Evolutionary conservation across 2,797 vertebrate species (phyloP), one percentile per base, ranked within the genome.

Genomic region (Galago senegalensis): DNA sequence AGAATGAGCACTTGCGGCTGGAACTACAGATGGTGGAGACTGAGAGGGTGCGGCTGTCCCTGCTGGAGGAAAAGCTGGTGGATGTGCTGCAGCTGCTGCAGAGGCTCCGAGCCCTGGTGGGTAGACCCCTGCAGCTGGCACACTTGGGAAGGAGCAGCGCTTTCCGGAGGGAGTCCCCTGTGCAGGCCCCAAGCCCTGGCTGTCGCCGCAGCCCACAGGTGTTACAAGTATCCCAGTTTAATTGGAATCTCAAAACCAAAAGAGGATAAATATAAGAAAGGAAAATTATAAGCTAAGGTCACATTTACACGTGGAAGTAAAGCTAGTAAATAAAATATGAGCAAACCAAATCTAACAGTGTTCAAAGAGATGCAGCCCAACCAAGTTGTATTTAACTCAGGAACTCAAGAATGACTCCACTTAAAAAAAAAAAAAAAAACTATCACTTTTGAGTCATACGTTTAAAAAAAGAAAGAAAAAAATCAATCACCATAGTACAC

Each of bases 21-120:
- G 99, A 99, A 98, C 99, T 99, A 93, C 99, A 99, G 98, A 99
- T 99, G 99, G 87, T 99, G 98, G 99, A 99, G 98, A 99, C 99
- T 0, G 99, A 99, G 98, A 98, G 99, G 83, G 99, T 99, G 17
- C 99, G 99, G 56, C 98, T 98, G 77, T 98, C 98, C 0, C 91
- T 99, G 93, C 96, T 98, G 96, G 99, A 99, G 96, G 99, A 99
- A 97, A 99, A 99, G 97, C 99, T 99, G n/a, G 96, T 99, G 98
- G 99, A 99, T 84, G 99, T 99, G 88, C 98, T 99, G 76, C 99
- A 99, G 97, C 99, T 99, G 31, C 99, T 99, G 76, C 99, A 99
- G 89, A 99, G 99, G 88, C 99, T 99, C 96, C 98, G 98, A 96
- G 99, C 99, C 97, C 98, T 99, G 99, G 99, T 99, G 96, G 97